Base-by-base conservation (phyloP, 2,888 invertebrate species). In the Octodonta nipae region DNA sequence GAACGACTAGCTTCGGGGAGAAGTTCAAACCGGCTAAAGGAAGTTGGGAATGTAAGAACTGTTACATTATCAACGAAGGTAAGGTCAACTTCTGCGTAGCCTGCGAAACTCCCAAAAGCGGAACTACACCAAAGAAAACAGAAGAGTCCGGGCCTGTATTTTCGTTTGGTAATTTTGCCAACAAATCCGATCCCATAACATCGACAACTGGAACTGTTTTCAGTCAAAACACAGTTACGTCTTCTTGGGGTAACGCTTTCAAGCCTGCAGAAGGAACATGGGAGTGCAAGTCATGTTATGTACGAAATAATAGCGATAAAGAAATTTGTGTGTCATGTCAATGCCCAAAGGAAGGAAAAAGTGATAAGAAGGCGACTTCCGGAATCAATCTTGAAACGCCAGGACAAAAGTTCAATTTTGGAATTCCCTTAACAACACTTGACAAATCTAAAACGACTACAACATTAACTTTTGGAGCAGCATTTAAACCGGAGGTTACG, bases 21-120 rank as follows among this genome's bases (percentile, higher is more conserved):
- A 63, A 65, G 45, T 79, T 77, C 47, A 80, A 78, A 53, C 70
- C 74, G 1, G 71, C 73, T 49, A 55, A 65, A 10, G 78, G 76
- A 3, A 69, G 72, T 27, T 83, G 83, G 82, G 67, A 67, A 42
- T 84, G 84, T 46, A 62, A 67, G 31, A 61, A 57, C 15, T 85
- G 85, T 53, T 79, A 77, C 45, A 67, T 75, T 10, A 63, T 63
- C 26, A 84, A 84, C 54, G 64, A 67, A 4, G 63, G 58, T 13
- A 66, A 22, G 13, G 10, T 58, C n/a, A 45, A 56, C 3, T 67
- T 70, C 37, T 85, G 84, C 50, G 64, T 67, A 1, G 73, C 77
- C 35, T 78, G 78, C 46, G 64, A 68, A 31, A 58, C 64, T 7
- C 68, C 53, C 1, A 55, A 52, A 42, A 47, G 41, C 27, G 51